phyloP scores from a whole-genome alignment of 2,888 invertebrate species.

The Acanthopleura granulata region DNA sequence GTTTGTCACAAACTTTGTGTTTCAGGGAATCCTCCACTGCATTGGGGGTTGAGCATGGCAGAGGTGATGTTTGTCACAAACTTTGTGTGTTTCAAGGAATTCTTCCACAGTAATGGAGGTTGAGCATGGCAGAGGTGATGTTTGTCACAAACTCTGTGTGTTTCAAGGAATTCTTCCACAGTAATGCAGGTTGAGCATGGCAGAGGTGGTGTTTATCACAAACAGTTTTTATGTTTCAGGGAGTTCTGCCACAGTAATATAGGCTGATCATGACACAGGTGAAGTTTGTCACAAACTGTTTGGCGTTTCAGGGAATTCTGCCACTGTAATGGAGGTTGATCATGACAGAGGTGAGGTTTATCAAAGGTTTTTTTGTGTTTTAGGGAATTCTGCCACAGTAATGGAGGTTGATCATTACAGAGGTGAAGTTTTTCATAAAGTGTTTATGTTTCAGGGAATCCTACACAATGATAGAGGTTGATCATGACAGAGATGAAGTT shows the following conservation, averaged over 20 bases:
- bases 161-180: conserved; percentile 77
- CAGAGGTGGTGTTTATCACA: conserved; percentile 77
- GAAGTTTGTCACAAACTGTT: no score
- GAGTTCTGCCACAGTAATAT: conserved; percentile 85
- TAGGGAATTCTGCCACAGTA: conserved; percentile 80
- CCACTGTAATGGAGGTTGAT: no score
- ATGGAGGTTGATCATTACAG: conserved; percentile 94
- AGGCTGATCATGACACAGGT: conserved; percentile 87
- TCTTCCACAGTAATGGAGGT: conserved; percentile 89
- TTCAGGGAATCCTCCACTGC: conserved; percentile 78
- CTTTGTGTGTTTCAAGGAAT: conserved; percentile 68
- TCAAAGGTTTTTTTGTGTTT: conserved; percentile 5
- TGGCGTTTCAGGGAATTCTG: no score
- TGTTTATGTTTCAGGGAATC: conserved; percentile 70
- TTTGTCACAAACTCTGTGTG: conserved; percentile 74
- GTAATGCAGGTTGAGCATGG: conserved; percentile 96
- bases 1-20: conserved; percentile 77
- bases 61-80: conserved; percentile 76
- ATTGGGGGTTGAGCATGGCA: conserved; percentile 94
- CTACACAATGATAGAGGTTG: conserved; percentile 89
- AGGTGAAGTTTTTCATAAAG: conserved; percentile 74
- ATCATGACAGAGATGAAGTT: conserved; percentile 82
- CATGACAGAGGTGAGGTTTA: no score
- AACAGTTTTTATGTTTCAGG: conserved; percentile 55
- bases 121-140: conserved; percentile 83